Evolutionary conservation across 2,888 invertebrate species (phyloP), one percentile per base, ranked within the genome.

Genomic region (Cremastobaeus sp.): DNA sequence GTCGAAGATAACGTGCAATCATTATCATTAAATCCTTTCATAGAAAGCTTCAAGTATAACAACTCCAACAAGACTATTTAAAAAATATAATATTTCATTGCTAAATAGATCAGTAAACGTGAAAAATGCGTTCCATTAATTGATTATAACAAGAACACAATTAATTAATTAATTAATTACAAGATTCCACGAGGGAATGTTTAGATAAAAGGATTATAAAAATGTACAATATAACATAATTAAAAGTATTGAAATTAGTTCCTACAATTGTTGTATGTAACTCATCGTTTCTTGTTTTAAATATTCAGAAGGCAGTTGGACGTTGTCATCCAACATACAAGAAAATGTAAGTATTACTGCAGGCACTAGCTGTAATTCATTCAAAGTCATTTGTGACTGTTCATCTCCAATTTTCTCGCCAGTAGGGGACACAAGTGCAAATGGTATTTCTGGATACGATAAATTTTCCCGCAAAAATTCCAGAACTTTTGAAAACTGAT

Each of bases 391-490:
- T 34, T 93, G 92, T 15, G 90, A 90, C 2, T 94, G 92, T 30
- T 89, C 86, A 2, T 78, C 74, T 2, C 85, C 81, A 12, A 94
- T 87, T 78, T 91, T 92, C 68, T 91, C 90, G 0, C 94, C 93
- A 1, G 92, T 92, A 0, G 93, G 91, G 0, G 91, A 90, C 60
- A 90, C 90, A n/a, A 96, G 89, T 3, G 89, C 82, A 87, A 96
- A 96, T 0, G 94, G 93, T 57, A 92, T 88, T 9, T 91, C 90
- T 80, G 91, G 90, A 70, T 92, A 91, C 75, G 91, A 90, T 25
- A 97, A 87, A 84, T 93, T 92, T 75, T 96, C 95, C 83, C 91
- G 90, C 0, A 97, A 92, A 86, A 96, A 97, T 68, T 93, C 92
- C 76, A 92, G 89, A n/a, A 97, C 90, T 74, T 92, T 92, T 0